phyloP scores from a whole-genome alignment of 2,888 invertebrate species.

The Dasysyrphus albostriatus region DNA sequence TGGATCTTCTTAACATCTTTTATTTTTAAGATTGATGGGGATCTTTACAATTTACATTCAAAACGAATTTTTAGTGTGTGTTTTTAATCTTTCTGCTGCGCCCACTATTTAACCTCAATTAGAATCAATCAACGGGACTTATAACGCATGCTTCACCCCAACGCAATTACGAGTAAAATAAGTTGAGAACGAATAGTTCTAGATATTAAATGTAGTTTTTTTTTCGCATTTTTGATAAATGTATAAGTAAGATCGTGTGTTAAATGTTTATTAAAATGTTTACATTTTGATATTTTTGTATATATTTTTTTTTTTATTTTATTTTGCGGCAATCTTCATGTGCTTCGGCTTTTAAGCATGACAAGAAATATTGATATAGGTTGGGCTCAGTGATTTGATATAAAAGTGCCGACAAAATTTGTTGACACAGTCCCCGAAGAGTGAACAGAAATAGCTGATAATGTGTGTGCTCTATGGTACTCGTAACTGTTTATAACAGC shows the following conservation, averaged over 20 bases:
- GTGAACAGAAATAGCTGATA: not conserved
- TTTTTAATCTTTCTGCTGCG: conserved; percentile 48
- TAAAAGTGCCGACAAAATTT: conserved; percentile 64
- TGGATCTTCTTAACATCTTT: not conserved
- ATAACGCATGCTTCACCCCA: conserved; percentile 54
- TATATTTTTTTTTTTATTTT: conserved; percentile 18
- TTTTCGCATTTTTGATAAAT: conserved; percentile 45
- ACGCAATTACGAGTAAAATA: conserved; percentile 35
- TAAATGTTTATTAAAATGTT: conserved; percentile 71
- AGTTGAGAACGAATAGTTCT: conserved; percentile 17
- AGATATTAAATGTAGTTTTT: not conserved
- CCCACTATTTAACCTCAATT: conserved; percentile 73
- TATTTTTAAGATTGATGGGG: conserved; percentile 23
- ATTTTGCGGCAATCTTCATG: conserved; percentile 48
- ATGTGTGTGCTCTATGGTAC: not conserved
- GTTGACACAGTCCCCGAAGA: conserved; percentile 60
- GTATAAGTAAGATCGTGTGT: conserved; percentile 50
- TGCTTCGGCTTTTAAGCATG: conserved; percentile 44
- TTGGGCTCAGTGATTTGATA: conserved; percentile 37
- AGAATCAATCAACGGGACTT: conserved; percentile 62
- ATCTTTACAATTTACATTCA: conserved; percentile 1
- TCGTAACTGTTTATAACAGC: conserved; percentile 23
- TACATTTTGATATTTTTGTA: conserved; percentile 38
- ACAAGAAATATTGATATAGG: conserved; percentile 29
- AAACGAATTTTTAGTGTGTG: conserved; percentile 31